These are phyloP conservation scores for Creontiades dilutus DNA, from an alignment of 2,888 invertebrate genomes.

Conservation along the genomic window DNA sequence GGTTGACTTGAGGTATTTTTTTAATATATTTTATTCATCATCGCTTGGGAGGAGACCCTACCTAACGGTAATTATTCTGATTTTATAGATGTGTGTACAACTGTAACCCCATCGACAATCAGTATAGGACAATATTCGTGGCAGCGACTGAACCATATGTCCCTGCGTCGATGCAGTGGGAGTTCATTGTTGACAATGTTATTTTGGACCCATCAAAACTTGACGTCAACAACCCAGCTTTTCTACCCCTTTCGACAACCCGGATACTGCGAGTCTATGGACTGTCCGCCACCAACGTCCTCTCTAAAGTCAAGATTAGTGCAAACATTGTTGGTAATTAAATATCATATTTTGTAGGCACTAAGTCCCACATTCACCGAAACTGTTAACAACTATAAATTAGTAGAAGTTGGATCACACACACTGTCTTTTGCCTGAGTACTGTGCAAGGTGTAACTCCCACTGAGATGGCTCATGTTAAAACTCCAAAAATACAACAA, in stretches of 20 bases:
- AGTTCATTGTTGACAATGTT: neutral
- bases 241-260: neutral
- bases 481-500: too few relatives aligned
- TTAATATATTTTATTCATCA: too few relatives aligned
- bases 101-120: neutral
- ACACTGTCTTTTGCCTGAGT: too few relatives aligned
- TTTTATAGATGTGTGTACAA: conserved; percentile 19
- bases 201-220: neutral
- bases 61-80: too few relatives aligned
- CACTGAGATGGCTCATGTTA: too few relatives aligned
- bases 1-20: too few relatives aligned
- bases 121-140: neutral
- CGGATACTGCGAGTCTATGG: neutral
- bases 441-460: too few relatives aligned
- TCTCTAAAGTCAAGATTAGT: neutral
- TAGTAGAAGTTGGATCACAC: too few relatives aligned
- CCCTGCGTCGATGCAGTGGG: neutral
- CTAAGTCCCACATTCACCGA: too few relatives aligned
- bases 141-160: neutral
- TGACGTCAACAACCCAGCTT: neutral
- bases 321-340: neutral
- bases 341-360: too few relatives aligned
- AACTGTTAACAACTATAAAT: too few relatives aligned
- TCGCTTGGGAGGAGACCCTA: too few relatives aligned
- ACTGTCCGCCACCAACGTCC: neutral